Conservation (phyloP, 2,113 vertebrate species). For the Gymnorhina tibicen region DNA sequence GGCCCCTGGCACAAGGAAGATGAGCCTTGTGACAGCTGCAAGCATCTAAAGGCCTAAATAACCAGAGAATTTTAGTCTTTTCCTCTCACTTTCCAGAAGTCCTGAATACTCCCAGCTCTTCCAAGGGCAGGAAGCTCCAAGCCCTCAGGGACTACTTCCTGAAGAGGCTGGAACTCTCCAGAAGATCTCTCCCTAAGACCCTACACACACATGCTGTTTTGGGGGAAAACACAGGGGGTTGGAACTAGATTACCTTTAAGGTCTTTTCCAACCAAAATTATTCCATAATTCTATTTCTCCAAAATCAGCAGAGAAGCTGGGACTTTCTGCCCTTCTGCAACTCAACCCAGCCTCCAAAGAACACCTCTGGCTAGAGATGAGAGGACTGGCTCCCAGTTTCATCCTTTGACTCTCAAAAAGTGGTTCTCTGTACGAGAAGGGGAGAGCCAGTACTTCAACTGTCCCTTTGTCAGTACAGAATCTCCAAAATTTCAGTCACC, state of each 20-base stretch:
- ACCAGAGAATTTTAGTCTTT: background rate
- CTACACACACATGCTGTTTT: fast-evolving
- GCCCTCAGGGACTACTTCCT: background rate
- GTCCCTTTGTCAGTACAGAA: background rate
- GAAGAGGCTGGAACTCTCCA: background rate
- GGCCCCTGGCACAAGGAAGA: background rate
- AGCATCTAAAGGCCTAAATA: background rate
- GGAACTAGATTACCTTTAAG: background rate
- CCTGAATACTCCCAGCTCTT: background rate
- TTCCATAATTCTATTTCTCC: background rate
- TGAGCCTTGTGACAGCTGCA: background rate
- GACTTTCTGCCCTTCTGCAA: background rate
- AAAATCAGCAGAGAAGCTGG: background rate
- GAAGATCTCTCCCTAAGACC: background rate
- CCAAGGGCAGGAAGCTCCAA: background rate
- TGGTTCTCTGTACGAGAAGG: background rate
- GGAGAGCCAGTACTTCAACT: background rate
- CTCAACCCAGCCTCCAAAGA: background rate
- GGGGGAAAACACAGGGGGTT: background rate
- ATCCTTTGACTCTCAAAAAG: background rate
- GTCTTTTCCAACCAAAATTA: background rate
- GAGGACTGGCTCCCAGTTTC: background rate
- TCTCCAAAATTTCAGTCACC: background rate
- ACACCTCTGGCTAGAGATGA: background rate
- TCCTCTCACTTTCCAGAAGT: background rate